Evolutionary conservation across 1,140 invertebrate species (phyloP).

Genomic region (Drosophila tsacasi): DNA sequence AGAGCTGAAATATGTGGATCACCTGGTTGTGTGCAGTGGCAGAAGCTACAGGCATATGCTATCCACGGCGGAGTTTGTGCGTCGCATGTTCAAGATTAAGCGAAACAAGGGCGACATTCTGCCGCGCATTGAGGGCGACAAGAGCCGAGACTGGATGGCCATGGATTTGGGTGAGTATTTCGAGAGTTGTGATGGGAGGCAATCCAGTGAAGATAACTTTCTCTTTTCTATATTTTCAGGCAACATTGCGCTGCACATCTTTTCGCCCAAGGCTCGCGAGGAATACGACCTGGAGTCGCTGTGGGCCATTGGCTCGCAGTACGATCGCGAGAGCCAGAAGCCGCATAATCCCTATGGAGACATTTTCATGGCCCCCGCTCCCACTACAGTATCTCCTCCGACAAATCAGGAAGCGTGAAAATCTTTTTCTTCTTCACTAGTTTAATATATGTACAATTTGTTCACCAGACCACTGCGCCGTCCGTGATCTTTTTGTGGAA

Average conservation of each 20-base stretch:
- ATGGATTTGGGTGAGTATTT: conserved; percentile 92
- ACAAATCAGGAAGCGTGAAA: conserved; percentile 11
- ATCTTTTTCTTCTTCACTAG: conserved; percentile 5
- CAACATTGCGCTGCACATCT: conserved; percentile 96
- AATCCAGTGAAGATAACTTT: conserved; percentile 17
- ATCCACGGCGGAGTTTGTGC: conserved; percentile 91
- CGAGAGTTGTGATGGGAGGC: too few species aligned
- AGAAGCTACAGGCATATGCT: conserved; percentile 91
- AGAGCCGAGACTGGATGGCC: conserved; percentile 93
- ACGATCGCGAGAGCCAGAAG: conserved; percentile 89
- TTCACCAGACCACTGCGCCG: conserved; percentile 71
- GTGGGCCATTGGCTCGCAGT: conserved; percentile 94
- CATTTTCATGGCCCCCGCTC: conserved; percentile 57
- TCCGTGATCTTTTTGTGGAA: conserved; percentile 81
- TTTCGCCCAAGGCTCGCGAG: conserved; percentile 89
- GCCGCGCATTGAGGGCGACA: conserved; percentile 92
- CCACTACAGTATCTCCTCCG: not conserved
- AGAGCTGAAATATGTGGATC: conserved; percentile 92
- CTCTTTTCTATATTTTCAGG: conserved; percentile 86
- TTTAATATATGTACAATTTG: conserved; percentile 23
- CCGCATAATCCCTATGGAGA: conserved; percentile 86
- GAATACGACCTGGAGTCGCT: conserved; percentile 95
- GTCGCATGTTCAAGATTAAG: conserved; percentile 92
- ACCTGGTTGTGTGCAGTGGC: conserved; percentile 92
- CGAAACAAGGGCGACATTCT: conserved; percentile 88